Conservation (phyloP, 2,797 vertebrate genomes). For the Zenarchopterus dispar region DNA sequence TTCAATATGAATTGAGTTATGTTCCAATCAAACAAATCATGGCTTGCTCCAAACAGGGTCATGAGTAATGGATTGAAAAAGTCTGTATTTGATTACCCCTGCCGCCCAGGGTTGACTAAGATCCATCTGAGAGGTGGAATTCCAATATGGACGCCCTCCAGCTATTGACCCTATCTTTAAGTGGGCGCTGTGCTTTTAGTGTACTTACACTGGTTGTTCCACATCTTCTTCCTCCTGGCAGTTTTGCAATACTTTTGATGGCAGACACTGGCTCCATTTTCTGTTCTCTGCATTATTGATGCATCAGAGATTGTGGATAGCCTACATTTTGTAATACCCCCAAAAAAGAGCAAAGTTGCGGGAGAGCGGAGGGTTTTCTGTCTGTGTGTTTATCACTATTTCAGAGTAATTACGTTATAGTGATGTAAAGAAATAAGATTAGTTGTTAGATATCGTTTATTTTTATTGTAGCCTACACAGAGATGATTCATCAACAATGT, state of each 20-base stretch:
- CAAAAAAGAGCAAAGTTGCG: conserved; percentile 46
- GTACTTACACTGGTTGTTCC: conserved; percentile 75
- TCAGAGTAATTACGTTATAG: conserved; percentile 7
- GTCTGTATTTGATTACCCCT: conserved; percentile 77
- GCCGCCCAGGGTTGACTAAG: conserved; percentile 73
- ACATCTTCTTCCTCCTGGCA: conserved; percentile 77
- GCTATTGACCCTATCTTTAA: conserved; percentile 82
- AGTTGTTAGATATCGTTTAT: too few species aligned
- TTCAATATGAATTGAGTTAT: conserved; percentile 73
- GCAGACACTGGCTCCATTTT: conserved; percentile 61
- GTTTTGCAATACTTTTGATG: conserved; percentile 82
- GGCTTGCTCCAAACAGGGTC: conserved; percentile 68
- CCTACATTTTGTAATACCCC: conserved; percentile 67
- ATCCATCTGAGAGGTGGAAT: conserved; percentile 80
- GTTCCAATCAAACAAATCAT: conserved; percentile 77
- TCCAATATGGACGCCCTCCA: conserved; percentile 83
- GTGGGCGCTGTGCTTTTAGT: conserved; percentile 80
- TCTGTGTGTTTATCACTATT: conserved; percentile 4
- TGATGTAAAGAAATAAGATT: background rate
- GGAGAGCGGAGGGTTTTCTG: conserved; percentile 8
- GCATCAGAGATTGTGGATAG: conserved; percentile 74
- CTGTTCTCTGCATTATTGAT: conserved; percentile 81
- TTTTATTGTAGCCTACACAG: too few species aligned
- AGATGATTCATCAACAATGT: too few species aligned
- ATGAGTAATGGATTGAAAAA: conserved; percentile 76